phyloP scores from a whole-genome alignment of 2,888 invertebrate genomes.

The Philhelius pedissequus region DNA sequence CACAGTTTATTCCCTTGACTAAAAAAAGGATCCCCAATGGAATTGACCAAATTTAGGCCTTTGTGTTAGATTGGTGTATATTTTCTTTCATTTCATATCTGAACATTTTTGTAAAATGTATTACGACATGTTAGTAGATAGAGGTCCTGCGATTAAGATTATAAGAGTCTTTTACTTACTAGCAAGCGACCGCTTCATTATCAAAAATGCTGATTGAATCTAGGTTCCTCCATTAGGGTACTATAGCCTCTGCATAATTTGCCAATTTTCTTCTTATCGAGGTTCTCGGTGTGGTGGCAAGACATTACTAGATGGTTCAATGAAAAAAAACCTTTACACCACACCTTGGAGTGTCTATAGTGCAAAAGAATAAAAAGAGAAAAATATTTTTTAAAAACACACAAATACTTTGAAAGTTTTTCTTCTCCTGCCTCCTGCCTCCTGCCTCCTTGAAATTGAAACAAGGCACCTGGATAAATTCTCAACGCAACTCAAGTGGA shows the following conservation, averaged over 20 bases:
- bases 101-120: not conserved
- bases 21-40: not conserved
- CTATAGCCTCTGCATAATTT: slow-evolving; percentile 6
- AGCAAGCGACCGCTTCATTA: slow-evolving; percentile 8
- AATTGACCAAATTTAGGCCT: not conserved
- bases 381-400: slow-evolving; percentile 14
- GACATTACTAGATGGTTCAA: not conserved
- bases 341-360: not conserved
- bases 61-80: not conserved
- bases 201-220: slow-evolving; percentile 10
- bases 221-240: not conserved
- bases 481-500: slow-evolving; percentile 52
- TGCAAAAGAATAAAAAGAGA: not conserved
- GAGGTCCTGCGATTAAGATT: not conserved
- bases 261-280: not conserved
- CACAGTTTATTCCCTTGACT: too few relatives aligned
- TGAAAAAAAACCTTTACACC: not conserved
- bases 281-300: not conserved
- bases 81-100: not conserved
- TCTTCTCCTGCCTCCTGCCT: not conserved
- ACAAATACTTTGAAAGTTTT: slow-evolving; percentile 23
- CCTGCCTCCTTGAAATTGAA: not conserved
- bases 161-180: not conserved
- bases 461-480: slow-evolving; percentile 57
- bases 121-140: not conserved